Conservation (phyloP, 2,888 invertebrate genomes). For the Cloeon dipterum region DNA sequence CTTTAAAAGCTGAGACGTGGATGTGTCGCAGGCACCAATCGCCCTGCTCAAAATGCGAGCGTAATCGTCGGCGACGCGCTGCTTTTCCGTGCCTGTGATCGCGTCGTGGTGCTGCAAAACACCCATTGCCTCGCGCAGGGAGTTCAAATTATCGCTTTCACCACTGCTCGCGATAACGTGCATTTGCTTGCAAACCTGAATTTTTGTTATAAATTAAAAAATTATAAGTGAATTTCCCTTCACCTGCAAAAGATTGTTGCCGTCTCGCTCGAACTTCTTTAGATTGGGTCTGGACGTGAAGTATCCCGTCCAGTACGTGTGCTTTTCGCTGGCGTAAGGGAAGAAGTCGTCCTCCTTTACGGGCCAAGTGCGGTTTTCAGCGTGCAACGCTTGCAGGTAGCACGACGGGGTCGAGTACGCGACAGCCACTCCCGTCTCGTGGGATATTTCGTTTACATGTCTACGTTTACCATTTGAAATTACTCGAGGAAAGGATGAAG, state of each 20-base stretch:
- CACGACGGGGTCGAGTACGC: constrained; percentile 74
- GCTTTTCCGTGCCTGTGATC: constrained; percentile 68
- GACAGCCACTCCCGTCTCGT: constrained; percentile 42
- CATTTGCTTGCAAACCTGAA: constrained; percentile 12
- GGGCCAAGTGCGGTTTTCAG: constrained; percentile 39
- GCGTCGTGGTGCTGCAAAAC: constrained; percentile 29
- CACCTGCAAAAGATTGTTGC: constrained; percentile 54
- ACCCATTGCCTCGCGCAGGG: constrained; percentile 14
- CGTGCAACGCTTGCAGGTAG: constrained; percentile 54
- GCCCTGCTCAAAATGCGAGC: too few relatives aligned
- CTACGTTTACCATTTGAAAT: neutral
- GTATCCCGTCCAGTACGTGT: constrained; percentile 87
- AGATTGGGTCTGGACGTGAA: constrained; percentile 61
- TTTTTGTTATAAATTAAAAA: neutral
- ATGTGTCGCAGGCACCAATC: too few relatives aligned
- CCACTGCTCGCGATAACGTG: constrained; percentile 9
- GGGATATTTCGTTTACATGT: neutral
- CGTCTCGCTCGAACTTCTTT: constrained; percentile 51
- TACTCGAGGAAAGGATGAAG: neutral
- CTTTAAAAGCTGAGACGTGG: too few relatives aligned
- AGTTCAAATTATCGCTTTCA: constrained; percentile 9
- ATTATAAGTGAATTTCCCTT: neutral
- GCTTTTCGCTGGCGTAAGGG: constrained; percentile 67
- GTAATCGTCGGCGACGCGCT: constrained; percentile 77
- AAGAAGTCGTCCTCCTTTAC: constrained; percentile 73